These are phyloP conservation scores for Indicator indicator DNA, from an alignment of 2,113 vertebrate species.

Conservation along the genomic window DNA sequence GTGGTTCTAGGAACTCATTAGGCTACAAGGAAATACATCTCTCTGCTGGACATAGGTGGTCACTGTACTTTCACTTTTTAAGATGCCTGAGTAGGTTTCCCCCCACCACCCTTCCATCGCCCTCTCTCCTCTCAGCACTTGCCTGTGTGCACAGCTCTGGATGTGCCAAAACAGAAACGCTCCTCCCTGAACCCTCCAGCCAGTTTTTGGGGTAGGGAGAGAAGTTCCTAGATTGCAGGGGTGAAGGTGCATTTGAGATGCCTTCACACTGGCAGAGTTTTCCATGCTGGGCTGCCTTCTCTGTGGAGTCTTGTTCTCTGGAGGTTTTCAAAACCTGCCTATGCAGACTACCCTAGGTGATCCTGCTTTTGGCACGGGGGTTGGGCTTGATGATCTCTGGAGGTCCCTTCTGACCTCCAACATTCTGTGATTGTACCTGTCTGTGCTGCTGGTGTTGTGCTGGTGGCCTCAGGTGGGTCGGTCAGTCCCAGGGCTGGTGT, in stretches of 20 bases:
- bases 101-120: background rate
- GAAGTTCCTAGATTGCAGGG: background rate
- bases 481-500: background rate
- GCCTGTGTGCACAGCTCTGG: rapidly evolving
- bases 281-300: background rate
- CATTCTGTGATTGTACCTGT: background rate
- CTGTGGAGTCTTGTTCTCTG: too few species aligned
- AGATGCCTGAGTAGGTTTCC: rapidly evolving
- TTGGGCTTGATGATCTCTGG: too few species aligned
- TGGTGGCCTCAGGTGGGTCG: rapidly evolving
- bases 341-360: too few species aligned
- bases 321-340: too few species aligned
- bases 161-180: rapidly evolving
- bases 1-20: background rate
- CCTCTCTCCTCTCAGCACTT: background rate
- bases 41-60: background rate
- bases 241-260: background rate
- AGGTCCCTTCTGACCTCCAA: too few species aligned
- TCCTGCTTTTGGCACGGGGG: too few species aligned
- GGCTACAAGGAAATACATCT: background rate
- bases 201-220: background rate
- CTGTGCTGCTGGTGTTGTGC: background rate
- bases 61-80: background rate
- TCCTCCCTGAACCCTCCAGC: background rate
- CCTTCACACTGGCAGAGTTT: background rate